Evolutionary conservation across 2,888 invertebrate genomes (phyloP).

Genomic region (Steinernema scapterisci): DNA sequence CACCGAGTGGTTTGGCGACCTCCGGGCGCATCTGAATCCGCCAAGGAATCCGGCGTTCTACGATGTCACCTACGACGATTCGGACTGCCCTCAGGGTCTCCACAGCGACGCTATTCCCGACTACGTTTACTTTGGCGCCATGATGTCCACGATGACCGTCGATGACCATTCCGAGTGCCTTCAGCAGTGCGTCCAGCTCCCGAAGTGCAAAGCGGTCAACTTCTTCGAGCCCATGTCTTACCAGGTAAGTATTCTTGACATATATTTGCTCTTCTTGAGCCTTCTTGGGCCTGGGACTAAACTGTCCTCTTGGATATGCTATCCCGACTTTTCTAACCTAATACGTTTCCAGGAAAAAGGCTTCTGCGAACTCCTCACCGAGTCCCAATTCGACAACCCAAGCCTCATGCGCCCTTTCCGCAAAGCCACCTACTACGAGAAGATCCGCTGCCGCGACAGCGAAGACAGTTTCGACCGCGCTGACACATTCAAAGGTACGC

Average conservation of each 20-base stretch:
- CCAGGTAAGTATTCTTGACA: too few species aligned
- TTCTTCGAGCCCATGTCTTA: conserved; percentile 63
- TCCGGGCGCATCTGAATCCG: conserved; percentile 65
- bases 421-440: conserved; percentile 65
- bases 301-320: background rate
- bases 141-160: conserved; percentile 61
- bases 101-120: conserved; percentile 65
- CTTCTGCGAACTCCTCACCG: conserved; percentile 65
- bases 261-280: background rate
- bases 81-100: conserved; percentile 63
- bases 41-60: conserved; percentile 60
- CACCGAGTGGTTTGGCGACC: conserved; percentile 67
- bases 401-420: conserved; percentile 65
- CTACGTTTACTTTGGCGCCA: conserved; percentile 65
- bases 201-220: conserved; percentile 64
- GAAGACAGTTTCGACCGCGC: conserved; percentile 14
- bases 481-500: background rate
- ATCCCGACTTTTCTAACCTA: background rate
- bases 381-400: conserved; percentile 66
- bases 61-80: conserved; percentile 66
- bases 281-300: background rate
- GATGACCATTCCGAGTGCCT: conserved; percentile 60
- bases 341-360: conserved; percentile 48
- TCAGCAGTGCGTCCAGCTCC: conserved; percentile 56
- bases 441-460: conserved; percentile 59